Evolutionary conservation across 2,113 vertebrate species (phyloP), one percentile per base, ranked within the genome.

Genomic region (Lutjanus erythropterus): DNA sequence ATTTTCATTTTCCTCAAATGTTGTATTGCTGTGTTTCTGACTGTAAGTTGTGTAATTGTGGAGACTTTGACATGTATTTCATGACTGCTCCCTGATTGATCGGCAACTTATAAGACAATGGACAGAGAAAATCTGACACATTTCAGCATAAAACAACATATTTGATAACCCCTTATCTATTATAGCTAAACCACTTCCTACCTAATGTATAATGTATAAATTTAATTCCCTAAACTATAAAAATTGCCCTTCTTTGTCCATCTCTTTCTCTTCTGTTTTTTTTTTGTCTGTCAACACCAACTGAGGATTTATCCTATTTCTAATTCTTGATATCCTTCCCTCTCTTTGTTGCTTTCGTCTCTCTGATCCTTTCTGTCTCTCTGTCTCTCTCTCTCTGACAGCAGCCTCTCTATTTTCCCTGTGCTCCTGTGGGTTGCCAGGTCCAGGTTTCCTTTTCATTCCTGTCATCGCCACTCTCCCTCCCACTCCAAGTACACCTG

Each of bases 391-490:
- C 29, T 67, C 0, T 12, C 6, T 1, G 10, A 21, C 58, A 71
- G 71, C 69, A 71, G 68, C 56, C 61, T 62, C 56, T 44, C 72
- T 66, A 7, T 61, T 73, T 76, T 14, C 58, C 65, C 59, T 10
- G 33, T 14, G 39, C 75, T 81, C 73, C 64, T 69, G 5, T 70
- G 60, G 56, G 64, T 77, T 75, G 77, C 80, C 85, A 81, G 71
- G 33, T 81, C 75, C 80, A 60, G 80, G 75, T 86, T 91, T 89
- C 88, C 84, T 86, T 88, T 89, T 83, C 85, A 81, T 84, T 87
- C 84, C 88, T 89, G 83, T 90, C 88, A 91, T 84, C 84, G 9
- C 74, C 84, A 42, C 42, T 53, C 80, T 69, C 88, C 78, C 77
- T 83, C 83, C 80, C 61, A 16, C 60, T 81, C 55, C 72, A 31